phyloP scores from a whole-genome alignment of 2,888 invertebrate genomes.

The Melanostoma mellinum region DNA sequence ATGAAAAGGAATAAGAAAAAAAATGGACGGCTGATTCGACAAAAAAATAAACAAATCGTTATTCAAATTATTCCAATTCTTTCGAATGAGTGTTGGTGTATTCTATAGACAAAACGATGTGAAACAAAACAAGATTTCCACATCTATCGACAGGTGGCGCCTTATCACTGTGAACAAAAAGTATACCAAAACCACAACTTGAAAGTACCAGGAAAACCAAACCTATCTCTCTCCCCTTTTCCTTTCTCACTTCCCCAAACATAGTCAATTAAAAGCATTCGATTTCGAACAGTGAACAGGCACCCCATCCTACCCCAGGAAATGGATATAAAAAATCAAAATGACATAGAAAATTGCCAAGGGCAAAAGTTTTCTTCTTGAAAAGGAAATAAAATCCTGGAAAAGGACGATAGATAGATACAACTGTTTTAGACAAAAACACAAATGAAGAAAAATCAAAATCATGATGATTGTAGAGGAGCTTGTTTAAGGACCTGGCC shows the following conservation, averaged over 20 bases:
- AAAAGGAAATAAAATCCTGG: slow-evolving; percentile 16
- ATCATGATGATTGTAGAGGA: slow-evolving; percentile 44
- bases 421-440: not conserved
- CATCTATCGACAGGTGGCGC: slow-evolving; percentile 60
- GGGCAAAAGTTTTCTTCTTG: not conserved
- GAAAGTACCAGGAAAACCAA: slow-evolving; percentile 7
- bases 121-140: slow-evolving; percentile 11
- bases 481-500: slow-evolving; percentile 3
- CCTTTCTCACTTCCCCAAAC: slow-evolving; percentile 2
- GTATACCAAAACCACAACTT: slow-evolving; percentile 11
- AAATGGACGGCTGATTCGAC: not conserved
- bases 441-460: slow-evolving; percentile 20
- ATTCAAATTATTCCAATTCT: slow-evolving; percentile 46
- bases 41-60: slow-evolving; percentile 57
- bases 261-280: slow-evolving; percentile 69
- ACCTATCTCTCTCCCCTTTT: not conserved
- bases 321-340: slow-evolving; percentile 45
- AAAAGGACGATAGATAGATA: slow-evolving; percentile 32
- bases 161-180: slow-evolving; percentile 34
- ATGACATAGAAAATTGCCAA: slow-evolving; percentile 45
- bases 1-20: slow-evolving; percentile 2
- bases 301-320: slow-evolving; percentile 7
- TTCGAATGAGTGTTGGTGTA: too few relatives aligned
- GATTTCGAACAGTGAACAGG: slow-evolving; percentile 35
- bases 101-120: slow-evolving; percentile 12